Evolutionary conservation across 2,113 vertebrate genomes (phyloP).

Genomic region (Caretta caretta): DNA sequence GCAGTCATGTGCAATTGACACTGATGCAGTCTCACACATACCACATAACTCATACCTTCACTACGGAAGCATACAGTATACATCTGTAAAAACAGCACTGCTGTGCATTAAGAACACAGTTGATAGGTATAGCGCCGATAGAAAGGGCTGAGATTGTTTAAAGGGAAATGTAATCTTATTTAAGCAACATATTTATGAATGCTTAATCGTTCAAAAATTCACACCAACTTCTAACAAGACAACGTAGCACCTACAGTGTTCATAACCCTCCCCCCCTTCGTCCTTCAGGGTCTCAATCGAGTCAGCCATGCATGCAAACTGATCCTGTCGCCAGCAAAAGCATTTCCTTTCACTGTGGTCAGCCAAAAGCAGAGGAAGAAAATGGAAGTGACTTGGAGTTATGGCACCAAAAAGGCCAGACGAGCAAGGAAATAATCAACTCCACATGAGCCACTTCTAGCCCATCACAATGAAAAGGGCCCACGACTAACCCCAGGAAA

Average conservation of each 20-base stretch:
- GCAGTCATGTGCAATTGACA: not conserved
- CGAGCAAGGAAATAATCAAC: slow-evolving; percentile 96
- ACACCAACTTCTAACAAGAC: slow-evolving; percentile 46
- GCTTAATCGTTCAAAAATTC: slow-evolving; percentile 51
- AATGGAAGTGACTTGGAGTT: slow-evolving; percentile 83
- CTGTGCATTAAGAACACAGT: not conserved
- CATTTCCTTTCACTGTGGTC: slow-evolving; percentile 80
- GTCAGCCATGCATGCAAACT: slow-evolving; percentile 70
- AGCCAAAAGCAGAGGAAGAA: slow-evolving; percentile 72
- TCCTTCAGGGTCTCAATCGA: slow-evolving; percentile 61
- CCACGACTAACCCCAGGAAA: slow-evolving; percentile 84
- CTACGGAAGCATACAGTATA: not conserved
- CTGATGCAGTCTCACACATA: not conserved
- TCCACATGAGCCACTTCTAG: slow-evolving; percentile 88
- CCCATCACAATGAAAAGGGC: slow-evolving; percentile 84
- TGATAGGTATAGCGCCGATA: accelerated
- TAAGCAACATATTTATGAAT: not conserved
- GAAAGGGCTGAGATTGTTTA: accelerated
- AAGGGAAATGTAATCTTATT: not conserved
- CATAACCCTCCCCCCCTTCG: slow-evolving; percentile 55
- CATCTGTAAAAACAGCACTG: not conserved
- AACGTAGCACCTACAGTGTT: slow-evolving; percentile 62
- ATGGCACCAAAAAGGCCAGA: slow-evolving; percentile 84
- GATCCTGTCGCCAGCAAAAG: slow-evolving; percentile 76
- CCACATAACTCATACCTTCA: not conserved